phyloP scores from a whole-genome alignment of 92 coral and sea anemone genomes.

The Siderastrea siderea region DNA sequence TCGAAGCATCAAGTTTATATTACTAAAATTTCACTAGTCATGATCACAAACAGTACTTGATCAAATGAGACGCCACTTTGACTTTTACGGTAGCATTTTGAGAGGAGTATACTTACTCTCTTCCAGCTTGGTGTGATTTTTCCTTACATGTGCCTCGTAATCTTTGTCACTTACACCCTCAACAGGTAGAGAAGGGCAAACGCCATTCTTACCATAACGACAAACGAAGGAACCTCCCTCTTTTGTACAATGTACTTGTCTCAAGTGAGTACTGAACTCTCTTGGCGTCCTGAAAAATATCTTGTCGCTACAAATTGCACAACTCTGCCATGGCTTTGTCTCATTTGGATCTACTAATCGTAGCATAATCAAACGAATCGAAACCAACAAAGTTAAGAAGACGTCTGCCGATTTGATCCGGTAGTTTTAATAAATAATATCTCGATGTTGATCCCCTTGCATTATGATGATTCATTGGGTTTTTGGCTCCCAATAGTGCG shows the following conservation, averaged over 20 bases:
- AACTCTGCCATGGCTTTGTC: constrained; percentile 92
- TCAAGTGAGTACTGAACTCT: constrained; percentile 90
- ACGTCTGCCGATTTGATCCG: constrained; percentile 4
- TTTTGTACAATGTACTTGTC: constrained; percentile 91
- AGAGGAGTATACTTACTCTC: constrained; percentile 50
- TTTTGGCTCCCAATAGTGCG: background rate
- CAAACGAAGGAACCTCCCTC: constrained; percentile 99
- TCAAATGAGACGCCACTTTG: background rate
- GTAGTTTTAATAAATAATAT: constrained; percentile 74
- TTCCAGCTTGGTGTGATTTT: constrained; percentile 84
- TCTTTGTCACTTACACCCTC: constrained; percentile 99
- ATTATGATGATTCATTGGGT: constrained; percentile 51
- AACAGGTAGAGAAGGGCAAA: constrained; percentile 97
- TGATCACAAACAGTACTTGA: background rate
- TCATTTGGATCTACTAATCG: constrained; percentile 92
- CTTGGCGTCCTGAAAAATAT: constrained; percentile 88
- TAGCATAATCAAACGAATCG: constrained; percentile 76
- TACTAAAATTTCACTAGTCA: too few relatives aligned
- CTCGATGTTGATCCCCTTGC: constrained; percentile 54
- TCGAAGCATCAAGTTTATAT: too few relatives aligned
- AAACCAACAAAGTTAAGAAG: constrained; percentile 1
- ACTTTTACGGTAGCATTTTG: background rate
- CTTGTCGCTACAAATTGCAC: constrained; percentile 93
- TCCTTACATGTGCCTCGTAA: constrained; percentile 96
- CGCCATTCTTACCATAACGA: constrained; percentile 97